Evolutionary conservation across 2,888 invertebrate species (phyloP).

Genomic region (Leptopilina drosophilae): DNA sequence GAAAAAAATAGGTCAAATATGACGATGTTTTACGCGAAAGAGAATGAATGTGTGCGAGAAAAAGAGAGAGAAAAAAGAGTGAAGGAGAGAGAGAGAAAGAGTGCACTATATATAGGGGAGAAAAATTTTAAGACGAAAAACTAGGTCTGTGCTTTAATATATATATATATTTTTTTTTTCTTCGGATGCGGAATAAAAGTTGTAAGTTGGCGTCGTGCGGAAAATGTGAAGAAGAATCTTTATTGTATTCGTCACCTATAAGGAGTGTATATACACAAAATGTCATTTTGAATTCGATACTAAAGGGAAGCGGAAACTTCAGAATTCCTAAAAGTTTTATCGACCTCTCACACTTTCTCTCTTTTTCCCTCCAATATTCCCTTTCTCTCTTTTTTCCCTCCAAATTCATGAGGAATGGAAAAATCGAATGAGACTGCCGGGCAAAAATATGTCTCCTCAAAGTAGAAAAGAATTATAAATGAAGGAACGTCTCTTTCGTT

Average conservation of each 20-base stretch:
- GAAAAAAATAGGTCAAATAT: conserved; percentile 36
- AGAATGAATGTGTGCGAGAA: not conserved
- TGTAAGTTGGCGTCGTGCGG: not conserved
- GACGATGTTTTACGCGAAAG: conserved; percentile 18
- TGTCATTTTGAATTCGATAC: conserved; percentile 8
- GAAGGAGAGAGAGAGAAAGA: no score
- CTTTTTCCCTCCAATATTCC: no score
- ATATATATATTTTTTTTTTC: not conserved
- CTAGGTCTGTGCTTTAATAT: conserved; percentile 4
- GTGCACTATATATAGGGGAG: not conserved
- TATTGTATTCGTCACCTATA: not conserved
- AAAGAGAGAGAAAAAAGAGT: no score
- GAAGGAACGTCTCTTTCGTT: conserved; percentile 3
- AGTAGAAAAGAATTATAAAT: conserved; percentile 20
- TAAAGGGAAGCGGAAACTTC: conserved; percentile 2
- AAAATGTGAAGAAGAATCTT: conserved; percentile 14
- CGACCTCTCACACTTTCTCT: not conserved
- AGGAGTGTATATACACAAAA: not conserved
- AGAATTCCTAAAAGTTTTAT: not conserved
- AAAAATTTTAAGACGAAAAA: conserved; percentile 12
- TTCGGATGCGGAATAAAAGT: not conserved
- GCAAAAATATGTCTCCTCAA: conserved; percentile 14
- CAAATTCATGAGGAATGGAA: conserved; percentile 1
- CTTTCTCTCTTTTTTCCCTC: no score
- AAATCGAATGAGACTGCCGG: not conserved